phyloP scores from a whole-genome alignment of 2,888 invertebrate species.

The Drosophila austrosaltans region DNA sequence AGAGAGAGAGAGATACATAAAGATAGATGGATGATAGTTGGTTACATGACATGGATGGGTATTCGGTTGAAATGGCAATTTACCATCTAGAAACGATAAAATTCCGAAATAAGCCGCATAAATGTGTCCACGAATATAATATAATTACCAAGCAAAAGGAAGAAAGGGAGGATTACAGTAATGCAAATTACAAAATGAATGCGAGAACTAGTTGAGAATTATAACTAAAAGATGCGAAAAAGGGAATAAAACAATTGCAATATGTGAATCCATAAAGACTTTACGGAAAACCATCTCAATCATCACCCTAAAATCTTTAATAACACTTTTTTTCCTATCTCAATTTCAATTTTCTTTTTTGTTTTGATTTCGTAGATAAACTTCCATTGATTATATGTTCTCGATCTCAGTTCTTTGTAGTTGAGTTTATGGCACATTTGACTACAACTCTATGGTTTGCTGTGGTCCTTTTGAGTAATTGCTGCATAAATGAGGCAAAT shows the following conservation, averaged over 20 bases:
- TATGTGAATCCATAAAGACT: no score
- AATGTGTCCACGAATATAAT: constrained; percentile 2
- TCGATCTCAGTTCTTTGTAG: constrained; percentile 6
- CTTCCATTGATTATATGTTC: no score
- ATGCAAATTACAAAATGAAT: not conserved
- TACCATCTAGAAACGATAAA: not conserved
- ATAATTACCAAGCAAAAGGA: not conserved
- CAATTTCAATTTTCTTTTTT: no score
- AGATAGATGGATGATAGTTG: not conserved
- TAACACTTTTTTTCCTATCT: no score
- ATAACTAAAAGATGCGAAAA: no score
- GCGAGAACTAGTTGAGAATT: no score
- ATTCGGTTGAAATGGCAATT: not conserved
- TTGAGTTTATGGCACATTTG: constrained; percentile 2
- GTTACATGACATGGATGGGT: not conserved
- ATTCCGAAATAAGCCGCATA: constrained; percentile 1
- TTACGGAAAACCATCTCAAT: no score
- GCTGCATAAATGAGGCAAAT: constrained; percentile 32
- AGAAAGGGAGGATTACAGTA: not conserved
- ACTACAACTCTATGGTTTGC: not conserved
- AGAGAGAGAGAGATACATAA: not conserved
- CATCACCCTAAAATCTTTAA: no score
- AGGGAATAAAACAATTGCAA: no score
- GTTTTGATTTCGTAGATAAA: no score
- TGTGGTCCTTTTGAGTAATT: constrained; percentile 16